Conservation (phyloP, 37 sponge, comb jelly and placozoan genomes). For the Axinella damicornis region DNA sequence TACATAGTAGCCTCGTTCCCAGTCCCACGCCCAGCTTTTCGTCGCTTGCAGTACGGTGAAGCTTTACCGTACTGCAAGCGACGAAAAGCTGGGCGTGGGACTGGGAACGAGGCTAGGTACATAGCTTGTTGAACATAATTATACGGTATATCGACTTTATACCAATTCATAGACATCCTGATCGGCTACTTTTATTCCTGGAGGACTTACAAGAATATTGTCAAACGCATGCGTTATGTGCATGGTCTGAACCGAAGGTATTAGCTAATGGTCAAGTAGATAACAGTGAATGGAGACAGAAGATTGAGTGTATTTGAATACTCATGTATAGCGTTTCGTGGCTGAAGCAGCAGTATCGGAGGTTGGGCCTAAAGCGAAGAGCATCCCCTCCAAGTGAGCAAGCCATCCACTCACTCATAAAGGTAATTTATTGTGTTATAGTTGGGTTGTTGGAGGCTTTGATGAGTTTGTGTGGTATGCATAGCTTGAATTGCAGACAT, state of each 20-base stretch:
- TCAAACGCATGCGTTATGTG: neutral
- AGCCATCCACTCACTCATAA: neutral
- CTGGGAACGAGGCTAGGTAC: too few relatives aligned
- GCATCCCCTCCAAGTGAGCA: neutral
- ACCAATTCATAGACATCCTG: neutral
- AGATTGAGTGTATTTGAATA: too few relatives aligned
- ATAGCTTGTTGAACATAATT: too few relatives aligned
- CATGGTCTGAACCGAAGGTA: conserved; percentile 35
- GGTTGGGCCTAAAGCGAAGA: conserved; percentile 7
- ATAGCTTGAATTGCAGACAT: neutral
- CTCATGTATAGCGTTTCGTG: conserved; percentile 5
- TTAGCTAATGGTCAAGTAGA: too few relatives aligned
- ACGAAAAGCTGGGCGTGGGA: too few relatives aligned
- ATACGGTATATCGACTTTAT: too few relatives aligned
- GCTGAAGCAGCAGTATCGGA: conserved; percentile 10
- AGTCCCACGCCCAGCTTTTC: too few relatives aligned
- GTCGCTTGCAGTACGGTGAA: too few relatives aligned
- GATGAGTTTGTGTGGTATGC: neutral
- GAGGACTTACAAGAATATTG: conserved; percentile 17
- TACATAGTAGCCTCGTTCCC: too few relatives aligned
- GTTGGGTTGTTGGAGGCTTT: neutral
- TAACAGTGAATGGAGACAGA: too few relatives aligned
- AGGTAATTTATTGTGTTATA: neutral
- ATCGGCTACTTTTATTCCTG: conserved; percentile 7
- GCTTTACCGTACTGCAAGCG: too few relatives aligned